Base-by-base conservation (phyloP, 2,888 invertebrate genomes). In the Cryptophagus acutangulus region DNA sequence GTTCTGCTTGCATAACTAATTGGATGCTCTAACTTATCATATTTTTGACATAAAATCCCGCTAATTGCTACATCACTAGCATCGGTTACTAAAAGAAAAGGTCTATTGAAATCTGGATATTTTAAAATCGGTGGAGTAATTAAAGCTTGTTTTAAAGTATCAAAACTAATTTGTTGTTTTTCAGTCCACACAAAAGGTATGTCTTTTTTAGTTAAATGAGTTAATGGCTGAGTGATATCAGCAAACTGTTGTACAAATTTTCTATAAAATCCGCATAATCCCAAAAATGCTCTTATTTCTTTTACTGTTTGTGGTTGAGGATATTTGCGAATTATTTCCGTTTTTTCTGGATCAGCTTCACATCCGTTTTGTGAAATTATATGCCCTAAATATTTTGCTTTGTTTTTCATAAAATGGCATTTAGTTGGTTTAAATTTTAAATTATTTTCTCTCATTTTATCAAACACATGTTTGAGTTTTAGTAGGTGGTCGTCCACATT, bases 381-480 rank as follows among this genome's bases (percentile, higher is more conserved):
- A 25, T 54, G 55, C 0, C 54, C 54, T 16, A 54, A 36, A 38
- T 50, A 54, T 5, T 34, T 35, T 5, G 44, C 46, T 43, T 48
- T 38, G 14, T 9, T 16, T 6, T 39, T 14, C 2, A 48, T 14
- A 25, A 48, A 52, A 20, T 50, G 41, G 29, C 53, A 54, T 31
- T 55, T 54, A 12, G 43, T 39, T 5, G 54, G 51, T 28, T 52
- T 43, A 5, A 54, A 31, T 39, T 50, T 50, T 3, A 54, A 24
- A 15, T 49, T 38, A 9, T 15, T 28, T 6, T 8, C 17, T 15
- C 17, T 17, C 15, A 35, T 43, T 40, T 28, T 45, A 17, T 40
- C n/a, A n/a, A n/a, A n/a, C n/a, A n/a, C n/a, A n/a, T n/a, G n/a
- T n/a, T n/a, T n/a, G n/a, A n/a, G n/a, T n/a, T n/a, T n/a, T 10